These are phyloP conservation scores for Ecdyonurus torrentis DNA, from an alignment of 2,888 invertebrate genomes.

Conservation along the genomic window DNA sequence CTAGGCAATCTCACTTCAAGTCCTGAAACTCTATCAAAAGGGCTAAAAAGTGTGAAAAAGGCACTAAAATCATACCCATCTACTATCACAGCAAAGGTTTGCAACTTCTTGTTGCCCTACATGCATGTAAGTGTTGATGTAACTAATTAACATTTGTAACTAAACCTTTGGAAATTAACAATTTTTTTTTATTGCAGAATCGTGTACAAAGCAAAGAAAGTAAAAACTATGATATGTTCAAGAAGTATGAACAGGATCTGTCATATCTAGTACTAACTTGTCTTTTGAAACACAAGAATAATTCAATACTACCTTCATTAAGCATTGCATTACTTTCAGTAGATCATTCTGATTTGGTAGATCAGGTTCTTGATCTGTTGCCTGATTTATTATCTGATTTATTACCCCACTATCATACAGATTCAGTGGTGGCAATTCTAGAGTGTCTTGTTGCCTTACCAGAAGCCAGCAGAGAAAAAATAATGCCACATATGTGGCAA, in stretches of 20 bases:
- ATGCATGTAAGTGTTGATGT: background rate
- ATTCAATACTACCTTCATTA: background rate
- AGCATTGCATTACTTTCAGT: background rate
- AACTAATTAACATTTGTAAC: too few species aligned
- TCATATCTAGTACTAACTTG: background rate
- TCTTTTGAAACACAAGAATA: background rate
- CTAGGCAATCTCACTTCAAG: background rate
- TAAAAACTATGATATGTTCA: background rate
- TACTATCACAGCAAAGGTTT: background rate
- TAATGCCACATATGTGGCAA: background rate
- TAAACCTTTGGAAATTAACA: too few species aligned
- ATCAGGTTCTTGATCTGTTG: background rate
- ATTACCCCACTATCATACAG: background rate
- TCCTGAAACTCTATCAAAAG: background rate
- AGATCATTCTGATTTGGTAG: background rate
- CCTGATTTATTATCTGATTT: background rate
- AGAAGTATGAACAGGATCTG: background rate
- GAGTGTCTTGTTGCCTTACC: background rate
- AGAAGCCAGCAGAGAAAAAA: background rate
- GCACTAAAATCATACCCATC: background rate
- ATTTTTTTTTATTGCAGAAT: background rate
- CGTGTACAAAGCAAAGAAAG: background rate
- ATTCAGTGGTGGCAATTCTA: background rate
- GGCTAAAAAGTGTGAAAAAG: background rate
- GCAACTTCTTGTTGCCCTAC: background rate